phyloP scores from a whole-genome alignment of 2,888 invertebrate species.

The Habrosyne pyritoides region DNA sequence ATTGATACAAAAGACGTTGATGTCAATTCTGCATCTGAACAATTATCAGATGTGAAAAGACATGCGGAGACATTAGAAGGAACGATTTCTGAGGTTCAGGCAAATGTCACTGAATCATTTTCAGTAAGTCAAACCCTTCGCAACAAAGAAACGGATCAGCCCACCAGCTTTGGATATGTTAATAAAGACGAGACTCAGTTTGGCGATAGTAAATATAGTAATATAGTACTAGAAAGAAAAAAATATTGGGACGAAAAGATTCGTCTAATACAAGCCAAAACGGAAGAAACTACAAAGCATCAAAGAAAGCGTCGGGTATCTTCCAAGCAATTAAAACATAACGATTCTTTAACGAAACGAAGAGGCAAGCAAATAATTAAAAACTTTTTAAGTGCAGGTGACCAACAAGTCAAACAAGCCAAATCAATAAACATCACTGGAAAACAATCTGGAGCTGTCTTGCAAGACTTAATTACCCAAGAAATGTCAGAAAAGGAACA shows the following conservation, averaged over 20 bases:
- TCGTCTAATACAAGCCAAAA: conserved; percentile 68
- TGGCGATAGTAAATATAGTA: conserved; percentile 52
- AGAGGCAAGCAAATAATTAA: conserved; percentile 72
- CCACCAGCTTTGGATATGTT: conserved; percentile 22
- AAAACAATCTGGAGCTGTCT: conserved; percentile 26
- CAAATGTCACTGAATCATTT: conserved; percentile 79
- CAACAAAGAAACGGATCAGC: conserved; percentile 32
- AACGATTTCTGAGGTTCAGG: conserved; percentile 82
- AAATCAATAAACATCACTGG: conserved; percentile 8
- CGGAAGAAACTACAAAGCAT: conserved; percentile 56
- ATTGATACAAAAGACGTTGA: conserved; percentile 44
- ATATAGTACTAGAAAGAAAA: conserved; percentile 76
- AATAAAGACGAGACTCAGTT: conserved; percentile 53
- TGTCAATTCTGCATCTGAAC: conserved; percentile 81
- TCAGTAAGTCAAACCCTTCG: conserved; percentile 80
- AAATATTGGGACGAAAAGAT: conserved; percentile 80
- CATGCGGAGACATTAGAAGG: conserved; percentile 64
- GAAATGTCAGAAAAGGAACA: conserved; percentile 24
- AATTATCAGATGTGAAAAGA: conserved; percentile 79
- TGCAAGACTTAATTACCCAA: conserved; percentile 20
- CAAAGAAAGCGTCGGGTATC: conserved; percentile 61
- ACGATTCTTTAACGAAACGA: conserved; percentile 73
- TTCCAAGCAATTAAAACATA: conserved; percentile 62
- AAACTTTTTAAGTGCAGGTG: conserved; percentile 56
- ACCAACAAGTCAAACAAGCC: conserved; percentile 33